A percentile compares a stretch with the other conserved stretches of the same genome.
Evolutionary conservation across 2,113 vertebrate species (phyloP).

Genomic region (Neolamprologus cancellatus): DNA sequence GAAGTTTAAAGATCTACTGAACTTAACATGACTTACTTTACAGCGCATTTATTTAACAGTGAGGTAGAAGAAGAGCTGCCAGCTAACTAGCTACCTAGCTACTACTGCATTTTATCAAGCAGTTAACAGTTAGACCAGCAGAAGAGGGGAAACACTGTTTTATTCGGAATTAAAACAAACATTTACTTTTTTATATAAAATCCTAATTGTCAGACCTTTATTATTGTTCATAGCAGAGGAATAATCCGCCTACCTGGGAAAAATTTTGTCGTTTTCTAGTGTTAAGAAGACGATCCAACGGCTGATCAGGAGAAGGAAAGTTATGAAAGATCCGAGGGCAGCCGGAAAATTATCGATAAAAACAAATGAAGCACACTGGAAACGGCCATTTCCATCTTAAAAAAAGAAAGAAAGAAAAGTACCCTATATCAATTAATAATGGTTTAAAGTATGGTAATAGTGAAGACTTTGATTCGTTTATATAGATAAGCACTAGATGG

Average conservation of each 20-base stretch:
- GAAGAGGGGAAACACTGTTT: neutral
- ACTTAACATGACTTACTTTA: neutral
- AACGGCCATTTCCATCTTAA: neutral
- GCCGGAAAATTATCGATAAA: neutral
- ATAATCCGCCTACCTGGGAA: neutral
- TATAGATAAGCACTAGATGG: slow-evolving; percentile 11
- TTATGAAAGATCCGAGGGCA: neutral
- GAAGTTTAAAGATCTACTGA: neutral
- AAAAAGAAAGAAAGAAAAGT: neutral
- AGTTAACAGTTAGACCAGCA: neutral
- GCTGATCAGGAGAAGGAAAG: neutral
- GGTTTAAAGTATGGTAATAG: neutral
- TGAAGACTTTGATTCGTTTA: neutral
- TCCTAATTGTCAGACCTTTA: neutral
- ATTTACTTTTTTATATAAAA: neutral
- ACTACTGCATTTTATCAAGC: neutral
- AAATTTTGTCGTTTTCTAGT: fast-evolving
- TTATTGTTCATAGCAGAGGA: neutral
- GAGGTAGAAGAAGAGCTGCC: neutral
- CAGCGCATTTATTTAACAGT: neutral
- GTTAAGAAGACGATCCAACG: neutral
- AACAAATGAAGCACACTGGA: neutral
- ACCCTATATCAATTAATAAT: neutral
- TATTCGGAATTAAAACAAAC: neutral
- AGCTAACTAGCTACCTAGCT: neutral